phyloP scores from a whole-genome alignment of 2,113 vertebrate species.

The Leptosomus discolor region DNA sequence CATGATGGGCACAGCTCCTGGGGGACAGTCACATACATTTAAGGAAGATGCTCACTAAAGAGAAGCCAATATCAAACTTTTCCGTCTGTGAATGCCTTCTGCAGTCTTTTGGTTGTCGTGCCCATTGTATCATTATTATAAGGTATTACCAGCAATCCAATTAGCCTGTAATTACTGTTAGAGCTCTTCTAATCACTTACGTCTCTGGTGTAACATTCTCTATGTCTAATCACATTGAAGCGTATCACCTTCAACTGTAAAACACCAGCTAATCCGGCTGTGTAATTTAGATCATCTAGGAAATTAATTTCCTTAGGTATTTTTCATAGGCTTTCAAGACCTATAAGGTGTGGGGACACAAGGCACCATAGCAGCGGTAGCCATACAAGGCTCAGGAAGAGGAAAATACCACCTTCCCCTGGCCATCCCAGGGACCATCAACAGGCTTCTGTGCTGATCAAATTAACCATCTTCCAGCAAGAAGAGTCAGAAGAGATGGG shows the following conservation, averaged over 20 bases:
- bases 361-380: accelerated
- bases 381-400: neutral
- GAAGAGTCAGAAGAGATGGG: neutral
- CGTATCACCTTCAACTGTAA: neutral
- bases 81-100: neutral
- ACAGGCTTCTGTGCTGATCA: neutral
- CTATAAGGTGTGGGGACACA: accelerated
- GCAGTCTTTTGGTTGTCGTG: neutral
- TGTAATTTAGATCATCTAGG: neutral
- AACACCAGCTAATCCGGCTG: neutral
- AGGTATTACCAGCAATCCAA: neutral
- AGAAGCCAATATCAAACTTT: neutral
- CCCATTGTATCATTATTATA: neutral
- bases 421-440: neutral
- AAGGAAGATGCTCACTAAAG: neutral
- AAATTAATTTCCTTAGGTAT: neutral
- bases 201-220: neutral
- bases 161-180: neutral
- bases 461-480: neutral
- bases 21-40: neutral
- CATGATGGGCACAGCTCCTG: neutral
- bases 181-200: neutral
- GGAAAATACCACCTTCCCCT: neutral
- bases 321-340: neutral
- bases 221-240: neutral